These are phyloP conservation scores for Crocodylus rhombifer DNA, from an alignment of 2,797 vertebrate species.

Conservation along the genomic window DNA sequence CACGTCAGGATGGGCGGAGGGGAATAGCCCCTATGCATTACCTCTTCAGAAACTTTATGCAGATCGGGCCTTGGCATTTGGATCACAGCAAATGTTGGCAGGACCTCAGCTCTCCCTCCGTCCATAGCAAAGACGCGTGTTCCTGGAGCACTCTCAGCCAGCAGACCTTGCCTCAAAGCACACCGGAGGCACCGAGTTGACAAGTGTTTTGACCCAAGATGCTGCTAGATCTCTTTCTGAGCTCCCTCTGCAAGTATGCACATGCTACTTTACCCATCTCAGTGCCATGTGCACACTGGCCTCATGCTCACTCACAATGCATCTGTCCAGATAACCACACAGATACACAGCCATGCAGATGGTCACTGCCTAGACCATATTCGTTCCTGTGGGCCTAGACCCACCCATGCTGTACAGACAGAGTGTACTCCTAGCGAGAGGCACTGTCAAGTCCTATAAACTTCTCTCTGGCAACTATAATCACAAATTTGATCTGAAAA, in stretches of 20 bases:
- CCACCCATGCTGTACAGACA: neutral
- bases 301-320: too few relatives aligned
- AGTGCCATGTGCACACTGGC: neutral
- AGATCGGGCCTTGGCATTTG: fast-evolving
- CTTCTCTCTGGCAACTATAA: neutral
- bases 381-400: neutral
- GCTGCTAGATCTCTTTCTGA: neutral
- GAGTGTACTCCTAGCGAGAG: neutral
- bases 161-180: neutral
- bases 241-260: neutral
- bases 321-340: neutral
- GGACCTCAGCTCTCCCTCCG: neutral
- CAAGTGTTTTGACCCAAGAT: neutral
- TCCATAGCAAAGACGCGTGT: fast-evolving
- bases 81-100: fast-evolving
- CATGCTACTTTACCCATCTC: neutral
- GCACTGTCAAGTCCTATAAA: neutral
- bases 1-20: fast-evolving
- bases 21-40: neutral
- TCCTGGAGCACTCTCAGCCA: neutral
- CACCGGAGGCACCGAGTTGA: too few relatives aligned
- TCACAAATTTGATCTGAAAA: neutral
- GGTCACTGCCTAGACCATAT: neutral
- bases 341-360: neutral
- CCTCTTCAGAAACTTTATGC: fast-evolving